These are phyloP conservation scores for Rallus crepitans DNA, from an alignment of 2,797 vertebrate species.

Conservation along the genomic window DNA sequence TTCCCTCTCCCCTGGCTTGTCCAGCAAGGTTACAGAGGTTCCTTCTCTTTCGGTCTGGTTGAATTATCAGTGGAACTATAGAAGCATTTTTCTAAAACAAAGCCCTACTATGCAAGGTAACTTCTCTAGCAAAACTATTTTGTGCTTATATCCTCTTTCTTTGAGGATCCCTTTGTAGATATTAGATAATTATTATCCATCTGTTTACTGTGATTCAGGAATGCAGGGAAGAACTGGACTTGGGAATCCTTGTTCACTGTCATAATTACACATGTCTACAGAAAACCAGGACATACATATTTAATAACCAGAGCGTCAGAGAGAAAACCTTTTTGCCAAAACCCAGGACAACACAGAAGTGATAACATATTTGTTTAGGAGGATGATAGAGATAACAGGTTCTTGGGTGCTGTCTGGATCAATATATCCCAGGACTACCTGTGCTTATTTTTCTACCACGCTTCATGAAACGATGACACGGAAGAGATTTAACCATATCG, in stretches of 20 bases:
- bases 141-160: not conserved
- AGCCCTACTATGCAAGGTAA: not conserved
- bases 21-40: not conserved
- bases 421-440: not conserved
- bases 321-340: not conserved
- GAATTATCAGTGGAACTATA: not conserved
- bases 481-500: constrained; percentile 64
- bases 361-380: not conserved
- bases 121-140: not conserved
- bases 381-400: not conserved
- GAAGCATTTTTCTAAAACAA: not conserved
- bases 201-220: not conserved
- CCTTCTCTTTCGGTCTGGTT: not conserved
- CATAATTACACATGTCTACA: not conserved
- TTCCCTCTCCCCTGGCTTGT: not conserved
- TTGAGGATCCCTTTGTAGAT: not conserved
- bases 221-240: not conserved
- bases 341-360: too few relatives aligned
- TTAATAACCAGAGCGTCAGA: not conserved
- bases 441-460: constrained; percentile 4
- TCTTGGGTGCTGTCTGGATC: not conserved
- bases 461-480: not conserved
- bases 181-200: not conserved
- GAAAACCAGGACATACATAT: not conserved
- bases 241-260: not conserved